Conservation (phyloP, 2,888 invertebrate genomes). For the Pterostichus niger region DNA sequence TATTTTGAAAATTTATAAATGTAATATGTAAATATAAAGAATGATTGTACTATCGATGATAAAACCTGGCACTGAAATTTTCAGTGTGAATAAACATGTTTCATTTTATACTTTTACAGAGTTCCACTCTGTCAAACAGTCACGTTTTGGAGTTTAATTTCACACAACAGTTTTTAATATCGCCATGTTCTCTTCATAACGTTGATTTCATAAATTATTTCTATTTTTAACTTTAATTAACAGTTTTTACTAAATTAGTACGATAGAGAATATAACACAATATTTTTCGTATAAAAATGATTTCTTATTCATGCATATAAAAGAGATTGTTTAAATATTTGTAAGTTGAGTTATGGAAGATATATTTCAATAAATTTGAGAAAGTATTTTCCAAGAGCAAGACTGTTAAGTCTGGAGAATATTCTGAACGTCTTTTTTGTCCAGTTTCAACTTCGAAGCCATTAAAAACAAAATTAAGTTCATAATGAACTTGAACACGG, state of each 20-base stretch:
- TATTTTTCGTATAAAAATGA: not conserved
- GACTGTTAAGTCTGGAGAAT: slow-evolving; percentile 48
- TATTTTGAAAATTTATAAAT: no score
- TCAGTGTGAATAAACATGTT: no score
- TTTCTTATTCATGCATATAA: not conserved
- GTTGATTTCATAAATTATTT: not conserved
- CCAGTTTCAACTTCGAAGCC: slow-evolving; percentile 59
- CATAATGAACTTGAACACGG: slow-evolving; percentile 61
- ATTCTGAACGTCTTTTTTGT: slow-evolving; percentile 61
- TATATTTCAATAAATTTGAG: slow-evolving; percentile 56
- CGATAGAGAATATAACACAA: not conserved
- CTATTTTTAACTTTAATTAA: no score
- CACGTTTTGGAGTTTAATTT: not conserved
- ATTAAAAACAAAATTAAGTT: slow-evolving; percentile 65
- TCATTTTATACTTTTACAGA: no score
- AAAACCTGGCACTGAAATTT: no score
- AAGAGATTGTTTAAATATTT: not conserved
- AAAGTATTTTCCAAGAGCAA: slow-evolving; percentile 32
- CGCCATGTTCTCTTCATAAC: no score
- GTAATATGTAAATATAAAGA: no score
- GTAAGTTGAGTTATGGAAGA: not conserved
- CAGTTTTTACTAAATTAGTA: not conserved
- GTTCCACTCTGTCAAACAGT: no score
- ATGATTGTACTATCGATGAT: no score
- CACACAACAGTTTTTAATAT: not conserved